phyloP scores from a whole-genome alignment of 1,140 invertebrate genomes.

The Elysia chlorotica region DNA sequence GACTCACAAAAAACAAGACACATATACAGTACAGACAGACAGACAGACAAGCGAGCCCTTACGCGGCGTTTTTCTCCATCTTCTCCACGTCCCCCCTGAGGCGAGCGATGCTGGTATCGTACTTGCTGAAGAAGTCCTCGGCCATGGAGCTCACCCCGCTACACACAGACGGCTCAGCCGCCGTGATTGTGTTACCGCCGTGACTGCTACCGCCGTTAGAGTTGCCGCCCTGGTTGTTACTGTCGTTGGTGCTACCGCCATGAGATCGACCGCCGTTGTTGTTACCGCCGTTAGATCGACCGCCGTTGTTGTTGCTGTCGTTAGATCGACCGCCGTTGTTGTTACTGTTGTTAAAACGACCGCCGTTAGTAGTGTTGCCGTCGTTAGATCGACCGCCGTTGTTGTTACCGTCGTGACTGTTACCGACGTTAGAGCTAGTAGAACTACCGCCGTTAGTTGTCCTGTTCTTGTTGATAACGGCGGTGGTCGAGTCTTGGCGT shows the following conservation, averaged over 20 bases:
- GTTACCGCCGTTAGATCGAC: background rate
- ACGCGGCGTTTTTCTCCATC: conserved; percentile 38
- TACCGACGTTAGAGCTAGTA: no score
- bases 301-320: background rate
- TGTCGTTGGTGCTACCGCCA: no score
- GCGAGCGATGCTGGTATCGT: conserved; percentile 45
- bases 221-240: background rate
- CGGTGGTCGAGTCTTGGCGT: no score
- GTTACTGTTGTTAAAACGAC: background rate
- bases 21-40: background rate
- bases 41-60: conserved; percentile 6
- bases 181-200: no score
- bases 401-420: background rate
- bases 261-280: background rate
- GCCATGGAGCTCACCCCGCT: background rate
- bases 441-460: no score
- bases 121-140: conserved; percentile 49
- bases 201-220: background rate
- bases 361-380: no score
- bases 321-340: background rate
- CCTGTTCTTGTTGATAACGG: no score
- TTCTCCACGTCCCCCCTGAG: conserved; percentile 47
- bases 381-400: background rate
- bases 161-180: no score
- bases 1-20: no score